A percentile compares a stretch with the other conserved stretches of the same genome.
These are phyloP conservation scores for Drosophila subobscura DNA, from an alignment of 1,140 invertebrate genomes.

Conservation along the genomic window DNA sequence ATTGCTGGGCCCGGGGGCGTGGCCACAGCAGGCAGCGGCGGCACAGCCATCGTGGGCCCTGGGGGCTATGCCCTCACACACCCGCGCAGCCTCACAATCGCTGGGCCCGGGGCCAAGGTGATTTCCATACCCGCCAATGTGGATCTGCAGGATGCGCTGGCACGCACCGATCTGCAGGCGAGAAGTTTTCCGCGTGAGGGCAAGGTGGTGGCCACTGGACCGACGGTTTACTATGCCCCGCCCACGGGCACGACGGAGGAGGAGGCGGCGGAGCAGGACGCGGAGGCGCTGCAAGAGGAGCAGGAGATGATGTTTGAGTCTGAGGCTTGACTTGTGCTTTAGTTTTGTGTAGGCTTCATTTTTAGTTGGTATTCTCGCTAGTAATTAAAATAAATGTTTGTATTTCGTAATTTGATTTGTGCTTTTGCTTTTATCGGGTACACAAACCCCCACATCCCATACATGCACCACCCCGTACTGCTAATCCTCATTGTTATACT, in stretches of 20 bases:
- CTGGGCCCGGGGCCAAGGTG: conserved; percentile 87
- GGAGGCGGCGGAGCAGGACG: conserved; percentile 13
- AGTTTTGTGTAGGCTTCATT: conserved; percentile 6
- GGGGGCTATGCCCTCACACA: conserved; percentile 89
- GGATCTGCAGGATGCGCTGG: conserved; percentile 84
- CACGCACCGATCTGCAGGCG: conserved; percentile 63
- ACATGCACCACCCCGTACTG: conserved; percentile 7
- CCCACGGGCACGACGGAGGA: conserved; percentile 49
- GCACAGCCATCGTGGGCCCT: conserved; percentile 89
- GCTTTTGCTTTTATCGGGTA: conserved; percentile 61
- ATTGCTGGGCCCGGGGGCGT: conserved; percentile 90
- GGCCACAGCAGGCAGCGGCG: conserved; percentile 89
- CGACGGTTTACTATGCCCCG: conserved; percentile 87
- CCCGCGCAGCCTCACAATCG: conserved; percentile 88
- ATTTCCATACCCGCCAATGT: conserved; percentile 86
- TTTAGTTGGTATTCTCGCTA: conserved; percentile 38
- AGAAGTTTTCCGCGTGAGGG: conserved; percentile 84
- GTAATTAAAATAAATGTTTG: conserved; percentile 66
- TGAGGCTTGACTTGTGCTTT: conserved; percentile 38
- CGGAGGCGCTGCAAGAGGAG: conserved; percentile 9
- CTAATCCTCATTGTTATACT: conserved; percentile 4
- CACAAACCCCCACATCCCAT: neutral
- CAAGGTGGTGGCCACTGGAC: conserved; percentile 88
- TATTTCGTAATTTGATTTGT: conserved; percentile 57
- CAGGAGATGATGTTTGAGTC: conserved; percentile 39